Evolutionary conservation across 2,888 invertebrate genomes (phyloP).

Genomic region (Orthosia gracilis): DNA sequence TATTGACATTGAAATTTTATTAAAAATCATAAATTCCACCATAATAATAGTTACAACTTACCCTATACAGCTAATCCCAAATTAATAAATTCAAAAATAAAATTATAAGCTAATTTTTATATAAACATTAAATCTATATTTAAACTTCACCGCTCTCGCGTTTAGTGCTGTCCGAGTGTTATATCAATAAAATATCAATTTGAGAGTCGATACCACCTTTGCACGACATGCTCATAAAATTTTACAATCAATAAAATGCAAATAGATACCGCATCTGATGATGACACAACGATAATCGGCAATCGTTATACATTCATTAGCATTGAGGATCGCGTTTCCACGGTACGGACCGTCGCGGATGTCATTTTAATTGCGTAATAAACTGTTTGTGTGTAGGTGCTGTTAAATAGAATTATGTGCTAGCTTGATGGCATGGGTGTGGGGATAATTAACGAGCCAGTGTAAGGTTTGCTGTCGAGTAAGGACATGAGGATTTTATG

Average conservation of each 20-base stretch:
- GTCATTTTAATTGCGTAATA: conserved; percentile 56
- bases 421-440: conserved; percentile 25
- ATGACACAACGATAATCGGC: conserved; percentile 78
- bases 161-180: conserved; percentile 63
- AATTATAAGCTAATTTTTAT: conserved; percentile 67
- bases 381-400: conserved; percentile 52
- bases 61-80: conserved; percentile 59
- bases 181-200: conserved; percentile 83
- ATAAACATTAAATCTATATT: conserved; percentile 64
- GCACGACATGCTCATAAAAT: conserved; percentile 81
- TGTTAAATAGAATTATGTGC: conserved; percentile 48
- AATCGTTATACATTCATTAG: conserved; percentile 76
- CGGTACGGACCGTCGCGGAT: conserved; percentile 39
- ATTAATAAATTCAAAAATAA: conserved; percentile 66
- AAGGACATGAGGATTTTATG: background rate
- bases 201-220: conserved; percentile 78
- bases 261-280: conserved; percentile 79
- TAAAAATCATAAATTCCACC: conserved; percentile 54
- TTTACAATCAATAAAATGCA: conserved; percentile 84
- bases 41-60: conserved; percentile 50
- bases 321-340: conserved; percentile 65
- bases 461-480: background rate
- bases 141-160: conserved; percentile 67
- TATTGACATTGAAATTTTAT: conserved; percentile 46
- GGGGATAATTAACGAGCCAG: conserved; percentile 13